phyloP scores from a whole-genome alignment of 2,113 vertebrate species.

The Rattus norvegicus region GRCr8 NC_086034.1:90785001-90785500 shows the following conservation, averaged over 20 bases:
- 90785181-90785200: not conserved
- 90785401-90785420: not conserved
- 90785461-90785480: not conserved
- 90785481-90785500: not conserved
- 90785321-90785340: not conserved
- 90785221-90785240: not conserved
- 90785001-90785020: constrained; percentile 38
- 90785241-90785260: not conserved
- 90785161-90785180: not conserved
- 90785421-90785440: not conserved
- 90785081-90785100: constrained; percentile 60
- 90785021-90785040: not conserved
- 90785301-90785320: not conserved
- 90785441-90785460: not conserved
- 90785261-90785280: not conserved
- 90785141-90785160: constrained; percentile 9
- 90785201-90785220: not conserved
- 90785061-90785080: not conserved
- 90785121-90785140: not conserved
- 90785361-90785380: not conserved
- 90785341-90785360: not conserved
- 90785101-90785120: constrained; percentile 3
- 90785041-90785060: constrained; percentile 46
- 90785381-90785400: not conserved
- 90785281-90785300: not conserved